These are phyloP conservation scores for Cylindroiulus punctatus DNA, from an alignment of 2,888 invertebrate genomes.

Conservation along the genomic window DNA sequence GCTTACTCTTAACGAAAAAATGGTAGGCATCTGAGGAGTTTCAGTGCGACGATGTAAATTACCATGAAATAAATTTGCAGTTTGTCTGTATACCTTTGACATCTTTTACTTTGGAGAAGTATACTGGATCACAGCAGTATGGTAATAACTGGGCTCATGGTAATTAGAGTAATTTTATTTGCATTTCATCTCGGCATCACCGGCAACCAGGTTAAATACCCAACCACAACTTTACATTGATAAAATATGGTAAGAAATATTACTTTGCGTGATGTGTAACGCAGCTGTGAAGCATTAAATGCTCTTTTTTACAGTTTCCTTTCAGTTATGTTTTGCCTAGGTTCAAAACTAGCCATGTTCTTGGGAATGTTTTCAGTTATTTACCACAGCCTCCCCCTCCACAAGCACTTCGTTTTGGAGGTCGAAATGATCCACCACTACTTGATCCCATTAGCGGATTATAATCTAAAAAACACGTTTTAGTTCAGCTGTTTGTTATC, in stretches of 20 bases:
- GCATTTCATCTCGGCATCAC: neutral
- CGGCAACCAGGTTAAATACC: neutral
- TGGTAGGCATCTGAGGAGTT: conserved; percentile 68
- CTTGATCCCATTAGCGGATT: conserved; percentile 52
- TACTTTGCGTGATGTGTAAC: neutral
- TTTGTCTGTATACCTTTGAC: neutral
- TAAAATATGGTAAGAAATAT: neutral
- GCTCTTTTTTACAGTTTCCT: neutral
- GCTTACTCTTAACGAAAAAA: conserved; percentile 94
- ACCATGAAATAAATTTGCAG: neutral
- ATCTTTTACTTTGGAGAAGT: no score
- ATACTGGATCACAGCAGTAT: no score
- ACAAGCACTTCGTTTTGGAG: neutral
- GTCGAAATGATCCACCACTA: neutral
- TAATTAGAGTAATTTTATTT: no score
- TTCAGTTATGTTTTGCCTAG: neutral
- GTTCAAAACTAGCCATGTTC: neutral
- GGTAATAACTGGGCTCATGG: no score
- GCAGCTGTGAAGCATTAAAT: neutral
- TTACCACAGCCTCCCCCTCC: conserved; percentile 48
- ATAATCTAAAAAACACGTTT: conserved; percentile 49
- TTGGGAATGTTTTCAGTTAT: neutral
- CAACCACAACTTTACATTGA: neutral
- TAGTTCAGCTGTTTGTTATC: no score
- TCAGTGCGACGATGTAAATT: neutral